phyloP scores from a whole-genome alignment of 2,888 invertebrate species.

The Brenthis ino region DNA sequence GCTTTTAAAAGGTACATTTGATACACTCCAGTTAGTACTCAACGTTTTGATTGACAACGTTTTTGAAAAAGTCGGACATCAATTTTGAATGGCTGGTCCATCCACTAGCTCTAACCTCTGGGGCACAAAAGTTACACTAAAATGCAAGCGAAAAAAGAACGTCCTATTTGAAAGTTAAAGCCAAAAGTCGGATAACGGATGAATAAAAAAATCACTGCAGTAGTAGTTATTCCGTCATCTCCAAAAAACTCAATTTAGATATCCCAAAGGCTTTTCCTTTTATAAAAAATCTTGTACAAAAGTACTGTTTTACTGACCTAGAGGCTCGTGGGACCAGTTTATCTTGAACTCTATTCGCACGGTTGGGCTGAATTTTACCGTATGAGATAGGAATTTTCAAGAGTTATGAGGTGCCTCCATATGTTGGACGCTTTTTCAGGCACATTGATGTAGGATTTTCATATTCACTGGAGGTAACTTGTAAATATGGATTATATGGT shows the following conservation, averaged over 20 bases:
- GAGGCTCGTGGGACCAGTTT: slow-evolving; percentile 26
- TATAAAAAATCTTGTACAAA: slow-evolving; percentile 37
- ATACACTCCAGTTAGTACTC: no score
- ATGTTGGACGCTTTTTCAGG: slow-evolving; percentile 21
- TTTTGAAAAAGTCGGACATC: background rate
- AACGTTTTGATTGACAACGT: background rate
- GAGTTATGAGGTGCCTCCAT: slow-evolving; percentile 23
- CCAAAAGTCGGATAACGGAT: slow-evolving; percentile 20
- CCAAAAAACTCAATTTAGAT: slow-evolving; percentile 36
- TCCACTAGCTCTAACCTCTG: background rate
- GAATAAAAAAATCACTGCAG: slow-evolving; percentile 31
- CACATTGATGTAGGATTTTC: slow-evolving; percentile 22
- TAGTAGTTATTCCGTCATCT: slow-evolving; percentile 38
- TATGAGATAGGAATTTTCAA: slow-evolving; percentile 22
- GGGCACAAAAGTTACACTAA: background rate
- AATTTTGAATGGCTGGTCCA: background rate
- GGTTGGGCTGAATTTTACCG: slow-evolving; percentile 20
- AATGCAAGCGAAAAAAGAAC: slow-evolving; percentile 4
- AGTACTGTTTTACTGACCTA: slow-evolving; percentile 37
- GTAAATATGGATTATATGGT: slow-evolving; percentile 14
- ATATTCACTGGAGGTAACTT: slow-evolving; percentile 19
- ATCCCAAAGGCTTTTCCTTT: slow-evolving; percentile 38
- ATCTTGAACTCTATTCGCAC: slow-evolving; percentile 27
- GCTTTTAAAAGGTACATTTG: no score
- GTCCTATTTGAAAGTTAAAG: background rate